Percentiles rank a stretch among this genome's conserved stretches.
These are phyloP conservation scores for Sialia sialis DNA, from an alignment of 2,113 vertebrate species.

Conservation along the genomic window DNA sequence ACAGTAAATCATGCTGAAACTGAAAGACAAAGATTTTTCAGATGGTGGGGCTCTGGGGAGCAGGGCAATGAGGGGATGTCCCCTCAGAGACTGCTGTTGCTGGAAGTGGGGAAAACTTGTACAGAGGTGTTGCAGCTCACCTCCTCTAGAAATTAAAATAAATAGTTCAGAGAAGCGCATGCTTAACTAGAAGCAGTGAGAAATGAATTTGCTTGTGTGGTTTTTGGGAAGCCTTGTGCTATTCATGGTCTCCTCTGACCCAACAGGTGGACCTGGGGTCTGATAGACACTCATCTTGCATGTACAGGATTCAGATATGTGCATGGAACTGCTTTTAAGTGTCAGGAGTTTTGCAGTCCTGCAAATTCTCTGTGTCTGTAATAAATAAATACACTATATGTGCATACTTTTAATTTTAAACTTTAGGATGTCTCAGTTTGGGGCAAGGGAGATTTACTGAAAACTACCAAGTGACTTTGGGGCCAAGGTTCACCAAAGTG, in stretches of 20 bases:
- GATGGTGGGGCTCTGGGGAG: neutral
- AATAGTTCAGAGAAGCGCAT: neutral
- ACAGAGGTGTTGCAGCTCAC: neutral
- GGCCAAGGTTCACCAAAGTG: neutral
- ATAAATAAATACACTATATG: neutral
- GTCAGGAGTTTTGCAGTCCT: neutral
- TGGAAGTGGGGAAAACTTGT: neutral
- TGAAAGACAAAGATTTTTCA: neutral
- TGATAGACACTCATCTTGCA: neutral
- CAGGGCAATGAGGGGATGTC: neutral
- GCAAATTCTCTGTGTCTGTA: neutral
- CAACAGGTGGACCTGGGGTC: neutral
- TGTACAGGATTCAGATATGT: neutral
- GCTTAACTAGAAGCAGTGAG: neutral
- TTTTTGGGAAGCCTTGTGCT: neutral
- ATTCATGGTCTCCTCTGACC: neutral
- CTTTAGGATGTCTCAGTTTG: neutral
- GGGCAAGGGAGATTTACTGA: neutral
- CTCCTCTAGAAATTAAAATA: neutral
- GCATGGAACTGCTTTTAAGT: neutral
- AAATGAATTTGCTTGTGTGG: neutral
- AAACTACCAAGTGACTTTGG: neutral
- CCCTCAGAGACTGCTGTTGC: neutral
- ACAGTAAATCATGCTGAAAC: neutral
- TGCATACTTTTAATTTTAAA: neutral